Percentiles rank a stretch among this genome's conserved stretches.
Conservation (phyloP, 2,888 invertebrate species). For the Acanthosoma haemorrhoidale region DNA sequence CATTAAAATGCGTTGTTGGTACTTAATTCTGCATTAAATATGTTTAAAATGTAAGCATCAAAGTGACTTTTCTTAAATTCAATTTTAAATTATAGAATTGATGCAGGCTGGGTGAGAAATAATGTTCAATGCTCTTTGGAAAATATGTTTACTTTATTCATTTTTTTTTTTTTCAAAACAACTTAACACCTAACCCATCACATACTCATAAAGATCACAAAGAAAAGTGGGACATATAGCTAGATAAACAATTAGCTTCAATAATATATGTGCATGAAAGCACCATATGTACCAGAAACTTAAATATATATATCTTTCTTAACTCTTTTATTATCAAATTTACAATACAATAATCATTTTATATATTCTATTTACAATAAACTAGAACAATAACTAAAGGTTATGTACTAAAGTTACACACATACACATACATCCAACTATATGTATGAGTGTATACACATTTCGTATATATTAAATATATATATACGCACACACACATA, state of each 20-base stretch:
- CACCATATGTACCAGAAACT: constrained; percentile 1
- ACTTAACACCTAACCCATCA: constrained; percentile 37
- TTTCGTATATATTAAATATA: not conserved
- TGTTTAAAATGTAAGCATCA: too few relatives aligned
- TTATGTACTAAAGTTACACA: not conserved
- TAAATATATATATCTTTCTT: constrained; percentile 1
- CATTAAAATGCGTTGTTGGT: too few relatives aligned
- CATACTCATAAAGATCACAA: constrained; percentile 38
- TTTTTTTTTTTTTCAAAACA: constrained; percentile 36
- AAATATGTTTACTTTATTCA: constrained; percentile 31
- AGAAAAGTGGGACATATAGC: constrained; percentile 30
- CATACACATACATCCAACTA: constrained; percentile 5
- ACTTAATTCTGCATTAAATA: too few relatives aligned
- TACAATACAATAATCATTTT: constrained; percentile 1
- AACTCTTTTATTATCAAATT: constrained; percentile 5
- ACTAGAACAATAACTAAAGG: constrained; percentile 3
- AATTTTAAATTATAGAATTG: too few relatives aligned
- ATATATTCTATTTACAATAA: constrained; percentile 32
- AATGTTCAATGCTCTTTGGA: constrained; percentile 24
- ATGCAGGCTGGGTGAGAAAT: too few relatives aligned
- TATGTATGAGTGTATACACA: not conserved
- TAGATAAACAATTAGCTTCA: constrained; percentile 19
- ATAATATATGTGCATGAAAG: not conserved
- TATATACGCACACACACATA: not conserved
- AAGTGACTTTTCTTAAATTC: too few relatives aligned